Conservation (phyloP, 2,888 invertebrate species). For the Scelioninae gen. 1 region DNA sequence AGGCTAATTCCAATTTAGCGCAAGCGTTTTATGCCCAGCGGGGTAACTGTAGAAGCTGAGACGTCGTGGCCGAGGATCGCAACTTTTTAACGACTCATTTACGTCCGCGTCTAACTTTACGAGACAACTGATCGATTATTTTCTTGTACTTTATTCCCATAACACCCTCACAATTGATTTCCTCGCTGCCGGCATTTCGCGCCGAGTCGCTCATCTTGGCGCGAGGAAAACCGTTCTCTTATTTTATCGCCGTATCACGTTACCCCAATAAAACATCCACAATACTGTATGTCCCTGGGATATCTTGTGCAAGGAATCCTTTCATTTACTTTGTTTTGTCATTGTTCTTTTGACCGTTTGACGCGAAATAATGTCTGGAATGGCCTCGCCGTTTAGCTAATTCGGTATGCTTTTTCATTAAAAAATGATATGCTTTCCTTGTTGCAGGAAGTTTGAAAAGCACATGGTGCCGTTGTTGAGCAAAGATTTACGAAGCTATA, state of each 20-base stretch:
- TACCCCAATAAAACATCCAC: constrained; percentile 47
- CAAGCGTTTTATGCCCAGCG: no score
- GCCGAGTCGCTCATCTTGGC: constrained; percentile 26
- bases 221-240: constrained; percentile 40
- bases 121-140: no score
- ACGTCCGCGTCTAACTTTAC: no score
- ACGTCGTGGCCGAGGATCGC: no score
- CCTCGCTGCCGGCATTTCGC: constrained; percentile 41
- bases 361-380: constrained; percentile 31
- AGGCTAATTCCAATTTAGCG: no score
- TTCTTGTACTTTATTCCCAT: no score
- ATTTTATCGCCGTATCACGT: constrained; percentile 60
- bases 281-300: constrained; percentile 42
- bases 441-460: background rate
- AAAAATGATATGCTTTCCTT: constrained; percentile 11
- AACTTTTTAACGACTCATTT: no score
- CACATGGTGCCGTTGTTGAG: background rate
- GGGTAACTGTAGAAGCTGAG: no score
- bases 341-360: constrained; percentile 28
- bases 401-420: constrained; percentile 3
- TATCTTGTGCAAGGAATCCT: constrained; percentile 13
- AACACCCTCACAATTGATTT: constrained; percentile 43
- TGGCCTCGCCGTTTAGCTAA: constrained; percentile 20
- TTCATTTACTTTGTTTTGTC: constrained; percentile 45
- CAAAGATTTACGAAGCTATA: constrained; percentile 10